Evolutionary conservation across 2,888 invertebrate genomes (phyloP).

Genomic region (Chaetoderma sp.): DNA sequence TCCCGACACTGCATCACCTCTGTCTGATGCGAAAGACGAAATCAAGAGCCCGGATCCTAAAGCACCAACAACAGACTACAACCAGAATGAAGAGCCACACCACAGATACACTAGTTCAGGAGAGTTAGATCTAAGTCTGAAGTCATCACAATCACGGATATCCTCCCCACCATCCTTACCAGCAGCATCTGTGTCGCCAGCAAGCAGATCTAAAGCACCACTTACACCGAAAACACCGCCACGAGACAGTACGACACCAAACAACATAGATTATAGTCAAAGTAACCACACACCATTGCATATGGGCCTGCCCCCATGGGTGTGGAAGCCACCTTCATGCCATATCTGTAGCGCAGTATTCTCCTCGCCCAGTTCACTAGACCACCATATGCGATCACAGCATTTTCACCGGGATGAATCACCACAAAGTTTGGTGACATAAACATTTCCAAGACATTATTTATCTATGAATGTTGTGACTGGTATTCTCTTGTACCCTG

Average conservation of each 20-base stretch:
- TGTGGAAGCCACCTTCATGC: conserved; percentile 68
- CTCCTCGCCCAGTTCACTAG: conserved; percentile 93
- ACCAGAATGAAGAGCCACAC: conserved; percentile 28
- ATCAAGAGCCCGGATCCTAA: neutral
- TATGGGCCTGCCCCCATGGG: conserved; percentile 44
- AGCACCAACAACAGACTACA: neutral
- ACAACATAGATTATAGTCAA: too few species aligned
- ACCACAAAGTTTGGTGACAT: conserved; percentile 39
- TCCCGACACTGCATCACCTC: conserved; percentile 3
- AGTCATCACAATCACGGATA: conserved; percentile 39
- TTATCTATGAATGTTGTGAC: neutral
- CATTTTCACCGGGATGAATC: conserved; percentile 42
- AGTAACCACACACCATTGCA: conserved; percentile 39
- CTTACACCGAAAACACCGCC: neutral
- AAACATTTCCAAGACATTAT: conserved; percentile 26
- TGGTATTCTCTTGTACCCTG: neutral
- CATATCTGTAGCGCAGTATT: conserved; percentile 94
- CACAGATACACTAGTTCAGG: conserved; percentile 43
- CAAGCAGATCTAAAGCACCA: neutral
- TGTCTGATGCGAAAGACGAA: conserved; percentile 15
- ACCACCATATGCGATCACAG: conserved; percentile 96
- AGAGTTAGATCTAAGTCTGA: conserved; percentile 62
- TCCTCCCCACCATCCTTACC: conserved; percentile 22
- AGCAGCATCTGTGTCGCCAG: neutral
- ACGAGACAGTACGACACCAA: too few species aligned